phyloP scores from a whole-genome alignment of 2,113 vertebrate species.

The Mesembrinibis cayennensis region DNA sequence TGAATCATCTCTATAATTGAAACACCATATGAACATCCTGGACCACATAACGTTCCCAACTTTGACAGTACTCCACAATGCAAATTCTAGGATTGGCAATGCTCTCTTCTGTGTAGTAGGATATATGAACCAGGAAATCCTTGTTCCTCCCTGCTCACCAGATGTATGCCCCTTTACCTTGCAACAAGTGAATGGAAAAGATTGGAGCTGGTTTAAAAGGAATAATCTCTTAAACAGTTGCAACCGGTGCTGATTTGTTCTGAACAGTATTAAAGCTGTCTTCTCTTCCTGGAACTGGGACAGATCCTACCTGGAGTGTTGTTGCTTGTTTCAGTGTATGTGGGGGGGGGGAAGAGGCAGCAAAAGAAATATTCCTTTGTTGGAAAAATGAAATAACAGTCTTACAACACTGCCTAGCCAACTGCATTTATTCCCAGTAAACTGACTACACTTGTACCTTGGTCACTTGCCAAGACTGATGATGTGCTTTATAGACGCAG shows the following conservation, averaged over 20 bases:
- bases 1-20: slow-evolving; percentile 25
- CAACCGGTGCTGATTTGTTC: neutral
- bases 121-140: slow-evolving; percentile 28
- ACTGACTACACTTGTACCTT: slow-evolving; percentile 40
- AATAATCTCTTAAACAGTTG: neutral
- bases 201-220: neutral
- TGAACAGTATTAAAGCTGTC: neutral
- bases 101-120: neutral
- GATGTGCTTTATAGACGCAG: slow-evolving; percentile 45
- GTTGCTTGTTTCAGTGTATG: neutral
- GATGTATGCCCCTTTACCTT: neutral
- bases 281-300: neutral
- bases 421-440: slow-evolving; percentile 8
- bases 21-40: slow-evolving; percentile 5
- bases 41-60: neutral
- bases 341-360: neutral
- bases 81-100: neutral
- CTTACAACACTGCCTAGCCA: neutral
- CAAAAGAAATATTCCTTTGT: neutral
- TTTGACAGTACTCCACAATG: neutral
- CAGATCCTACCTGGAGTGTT: neutral
- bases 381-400: neutral
- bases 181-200: neutral
- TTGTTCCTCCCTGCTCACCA: neutral
- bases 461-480: slow-evolving; percentile 29